phyloP scores from a whole-genome alignment of 2,113 vertebrate genomes.

The Poeciliopsis occidentalis region DNA sequence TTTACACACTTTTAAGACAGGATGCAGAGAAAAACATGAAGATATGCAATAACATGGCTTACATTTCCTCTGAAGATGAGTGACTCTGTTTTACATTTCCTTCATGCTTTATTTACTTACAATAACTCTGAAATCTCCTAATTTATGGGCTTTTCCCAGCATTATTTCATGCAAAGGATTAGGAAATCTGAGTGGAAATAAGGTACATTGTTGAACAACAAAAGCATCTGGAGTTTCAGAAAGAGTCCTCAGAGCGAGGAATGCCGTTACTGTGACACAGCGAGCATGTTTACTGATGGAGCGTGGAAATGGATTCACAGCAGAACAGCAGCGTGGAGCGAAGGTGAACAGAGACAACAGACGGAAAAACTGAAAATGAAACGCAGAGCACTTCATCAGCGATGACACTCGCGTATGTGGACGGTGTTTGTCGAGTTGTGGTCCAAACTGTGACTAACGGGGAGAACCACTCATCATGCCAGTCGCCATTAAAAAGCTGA shows the following conservation, averaged over 20 bases:
- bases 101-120: neutral
- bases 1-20: too few relatives aligned
- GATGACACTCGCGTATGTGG: constrained; percentile 45
- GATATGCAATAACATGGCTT: neutral
- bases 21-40: neutral
- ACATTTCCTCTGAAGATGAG: neutral
- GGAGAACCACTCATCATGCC: constrained; percentile 66
- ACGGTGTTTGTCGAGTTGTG: constrained; percentile 47
- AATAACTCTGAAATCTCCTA: neutral
- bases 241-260: constrained; percentile 65
- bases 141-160: constrained; percentile 1
- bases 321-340: constrained; percentile 57
- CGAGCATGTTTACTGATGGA: constrained; percentile 72
- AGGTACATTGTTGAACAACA: constrained; percentile 6
- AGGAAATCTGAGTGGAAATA: constrained; percentile 30
- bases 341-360: constrained; percentile 25
- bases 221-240: constrained; percentile 49
- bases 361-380: constrained; percentile 22
- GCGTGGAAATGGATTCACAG: constrained; percentile 73
- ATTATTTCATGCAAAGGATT: constrained; percentile 1
- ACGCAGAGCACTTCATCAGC: constrained; percentile 60
- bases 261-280: constrained; percentile 68
- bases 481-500: constrained; percentile 46
- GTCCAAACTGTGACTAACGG: constrained; percentile 63
- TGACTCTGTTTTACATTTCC: neutral